Base-by-base conservation (phyloP, 2,888 invertebrate species). In the Epistrophella euchroma region DNA sequence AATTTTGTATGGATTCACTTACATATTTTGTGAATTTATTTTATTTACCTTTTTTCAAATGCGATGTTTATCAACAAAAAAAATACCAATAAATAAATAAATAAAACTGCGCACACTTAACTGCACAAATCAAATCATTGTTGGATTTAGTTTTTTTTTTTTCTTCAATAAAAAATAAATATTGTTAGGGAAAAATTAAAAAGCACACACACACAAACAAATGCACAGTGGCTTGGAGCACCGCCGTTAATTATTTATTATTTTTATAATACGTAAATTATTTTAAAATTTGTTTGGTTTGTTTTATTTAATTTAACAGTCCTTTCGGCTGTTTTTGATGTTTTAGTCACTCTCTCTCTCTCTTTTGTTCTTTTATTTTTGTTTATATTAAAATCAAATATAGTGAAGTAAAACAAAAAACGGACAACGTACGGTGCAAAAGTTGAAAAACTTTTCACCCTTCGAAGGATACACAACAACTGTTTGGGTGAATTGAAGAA, bases 391-490 rank as follows among this genome's bases (percentile, higher is more conserved):
- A 85, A 88, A 88, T 87, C 76, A 87, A 87, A 87, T 87, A 79
- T 87, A 79, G 87, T 88, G 80, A 87, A 88, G 78, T 83, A 66
- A 88, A 88, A 88, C 78, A 82, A 89, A 89, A 88, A 88, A 89
- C 88, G 88, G 88, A 89, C 89, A 90, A 89, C 89, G 89, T 88
- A 88, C 91, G 91, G 90, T 89, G 90, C 89, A 89, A 91, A 91
- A 91, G 90, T 91, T 89, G 90, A 82, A 89, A 90, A 91, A 91
- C 90, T 91, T 91, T 92, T 91, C 91, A 92, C 91, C 92, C 91
- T 91, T 90, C 92, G 92, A 92, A 92, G 92, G 92, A 92, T 91
- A 92, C 92, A 92, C 92, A 92, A 92, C 92, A 92, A 92, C 92
- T 92, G 92, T 90, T 91, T 89, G 90, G 89, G 89, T 89, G 89